Percentiles rank a stretch among this genome's conserved stretches.
Conservation (phyloP, 1,140 invertebrate species). For the Aphaenogaster floridana region DNA sequence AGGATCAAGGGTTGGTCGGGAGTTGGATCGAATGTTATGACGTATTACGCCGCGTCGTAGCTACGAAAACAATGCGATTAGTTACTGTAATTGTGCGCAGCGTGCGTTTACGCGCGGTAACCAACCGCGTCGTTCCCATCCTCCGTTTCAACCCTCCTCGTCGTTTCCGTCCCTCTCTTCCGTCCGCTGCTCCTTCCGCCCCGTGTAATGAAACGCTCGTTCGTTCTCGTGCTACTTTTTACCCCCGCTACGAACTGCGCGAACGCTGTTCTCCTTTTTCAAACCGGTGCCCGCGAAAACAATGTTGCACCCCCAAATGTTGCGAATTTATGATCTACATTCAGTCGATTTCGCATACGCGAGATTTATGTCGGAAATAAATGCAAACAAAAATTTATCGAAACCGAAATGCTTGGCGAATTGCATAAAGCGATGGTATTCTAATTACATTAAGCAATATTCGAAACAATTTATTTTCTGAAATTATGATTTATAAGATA, state of each 20-base stretch:
- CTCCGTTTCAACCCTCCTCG: slow-evolving; percentile 24
- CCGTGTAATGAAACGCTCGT: slow-evolving; percentile 72
- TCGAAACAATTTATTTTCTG: neutral
- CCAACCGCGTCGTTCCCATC: slow-evolving; percentile 59
- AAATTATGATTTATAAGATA: neutral
- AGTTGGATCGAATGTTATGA: slow-evolving; percentile 76
- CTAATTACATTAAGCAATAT: slow-evolving; percentile 12
- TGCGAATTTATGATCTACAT: slow-evolving; percentile 58
- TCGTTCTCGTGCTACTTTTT: slow-evolving; percentile 69
- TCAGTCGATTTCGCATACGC: slow-evolving; percentile 8
- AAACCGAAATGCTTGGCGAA: slow-evolving; percentile 2
- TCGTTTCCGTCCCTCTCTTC: slow-evolving; percentile 19
- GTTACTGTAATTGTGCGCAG: slow-evolving; percentile 79
- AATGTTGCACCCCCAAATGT: slow-evolving; percentile 60
- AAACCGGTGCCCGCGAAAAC: slow-evolving; percentile 38
- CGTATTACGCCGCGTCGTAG: slow-evolving; percentile 78
- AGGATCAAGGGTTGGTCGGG: slow-evolving; percentile 65
- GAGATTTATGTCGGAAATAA: slow-evolving; percentile 60
- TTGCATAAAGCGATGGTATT: neutral
- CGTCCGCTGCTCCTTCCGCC: slow-evolving; percentile 17
- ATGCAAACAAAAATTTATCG: slow-evolving; percentile 59
- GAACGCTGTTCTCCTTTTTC: slow-evolving; percentile 58
- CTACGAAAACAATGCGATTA: slow-evolving; percentile 83
- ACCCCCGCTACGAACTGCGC: slow-evolving; percentile 48
- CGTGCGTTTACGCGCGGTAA: slow-evolving; percentile 71